Conservation (phyloP, 1,140 invertebrate species). For the Brachionus rubens region DNA sequence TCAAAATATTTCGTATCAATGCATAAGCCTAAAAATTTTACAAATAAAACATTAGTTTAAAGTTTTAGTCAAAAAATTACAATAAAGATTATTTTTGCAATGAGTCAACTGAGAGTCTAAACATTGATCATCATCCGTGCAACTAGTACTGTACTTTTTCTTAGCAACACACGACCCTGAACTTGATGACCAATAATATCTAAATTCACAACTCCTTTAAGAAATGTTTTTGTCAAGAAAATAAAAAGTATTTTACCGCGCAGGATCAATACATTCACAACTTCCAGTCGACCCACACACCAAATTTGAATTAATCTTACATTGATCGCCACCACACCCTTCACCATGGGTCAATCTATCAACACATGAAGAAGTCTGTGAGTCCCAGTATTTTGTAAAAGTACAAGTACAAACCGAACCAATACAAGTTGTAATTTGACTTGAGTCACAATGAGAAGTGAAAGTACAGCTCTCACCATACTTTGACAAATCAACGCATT, state of each 20-base stretch:
- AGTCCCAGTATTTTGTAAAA: not conserved
- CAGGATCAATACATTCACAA: not conserved
- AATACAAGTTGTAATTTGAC: not conserved
- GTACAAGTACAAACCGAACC: not conserved
- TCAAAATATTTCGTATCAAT: not conserved
- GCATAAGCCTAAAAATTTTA: constrained; percentile 1
- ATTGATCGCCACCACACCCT: not conserved
- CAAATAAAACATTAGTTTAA: not conserved
- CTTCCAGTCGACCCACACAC: not conserved
- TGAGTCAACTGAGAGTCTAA: not conserved
- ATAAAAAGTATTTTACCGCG: not conserved
- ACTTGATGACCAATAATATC: not conserved
- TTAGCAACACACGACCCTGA: not conserved
- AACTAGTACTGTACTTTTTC: not conserved
- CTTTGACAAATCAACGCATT: constrained; percentile 6
- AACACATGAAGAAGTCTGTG: not conserved
- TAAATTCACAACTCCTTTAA: not conserved
- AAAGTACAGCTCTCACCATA: not conserved
- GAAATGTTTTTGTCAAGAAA: not conserved
- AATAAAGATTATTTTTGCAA: constrained; percentile 7
- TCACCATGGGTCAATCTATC: not conserved
- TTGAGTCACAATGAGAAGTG: not conserved
- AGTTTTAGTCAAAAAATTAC: not conserved
- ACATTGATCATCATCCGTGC: not conserved
- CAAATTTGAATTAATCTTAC: not conserved